phyloP scores from a whole-genome alignment of 2,888 invertebrate genomes.

The Lasioglossum morio region DNA sequence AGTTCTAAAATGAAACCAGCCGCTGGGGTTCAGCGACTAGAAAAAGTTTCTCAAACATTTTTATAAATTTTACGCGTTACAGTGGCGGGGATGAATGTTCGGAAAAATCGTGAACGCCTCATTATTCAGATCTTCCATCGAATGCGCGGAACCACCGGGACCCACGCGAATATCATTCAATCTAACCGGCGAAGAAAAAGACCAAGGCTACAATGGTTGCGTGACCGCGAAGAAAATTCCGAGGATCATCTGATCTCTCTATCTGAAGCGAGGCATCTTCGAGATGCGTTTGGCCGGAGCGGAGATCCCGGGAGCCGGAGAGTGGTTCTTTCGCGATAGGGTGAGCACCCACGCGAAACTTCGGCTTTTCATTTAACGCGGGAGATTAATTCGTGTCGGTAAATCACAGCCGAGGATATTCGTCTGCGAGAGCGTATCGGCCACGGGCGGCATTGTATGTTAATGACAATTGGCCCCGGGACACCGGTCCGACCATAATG shows the following conservation, averaged over 20 bases:
- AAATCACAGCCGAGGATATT: constrained; percentile 64
- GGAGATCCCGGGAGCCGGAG: constrained; percentile 18
- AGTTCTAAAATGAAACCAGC: too few relatives aligned
- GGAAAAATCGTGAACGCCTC: too few relatives aligned
- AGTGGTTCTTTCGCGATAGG: neutral
- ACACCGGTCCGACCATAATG: constrained; percentile 63
- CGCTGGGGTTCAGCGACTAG: too few relatives aligned
- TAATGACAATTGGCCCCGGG: constrained; percentile 70
- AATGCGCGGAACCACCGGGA: neutral
- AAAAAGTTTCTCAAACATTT: too few relatives aligned
- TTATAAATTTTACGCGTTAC: too few relatives aligned
- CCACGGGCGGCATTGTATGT: constrained; percentile 72
- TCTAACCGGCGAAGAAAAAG: constrained; percentile 1
- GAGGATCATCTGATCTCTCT: constrained; percentile 5
- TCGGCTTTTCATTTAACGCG: constrained; percentile 52
- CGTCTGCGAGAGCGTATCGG: constrained; percentile 41
- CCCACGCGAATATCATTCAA: constrained; percentile 17
- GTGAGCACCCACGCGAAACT: constrained; percentile 19
- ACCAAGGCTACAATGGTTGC: constrained; percentile 16
- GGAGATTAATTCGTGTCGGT: constrained; percentile 65
- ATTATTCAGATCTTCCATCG: too few relatives aligned
- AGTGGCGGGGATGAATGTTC: too few relatives aligned
- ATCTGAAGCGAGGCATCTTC: constrained; percentile 30
- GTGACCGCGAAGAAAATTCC: constrained; percentile 23
- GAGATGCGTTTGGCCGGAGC: constrained; percentile 1